Conservation (phyloP, 2,888 invertebrate species). For the Ochropleura leucogaster region DNA sequence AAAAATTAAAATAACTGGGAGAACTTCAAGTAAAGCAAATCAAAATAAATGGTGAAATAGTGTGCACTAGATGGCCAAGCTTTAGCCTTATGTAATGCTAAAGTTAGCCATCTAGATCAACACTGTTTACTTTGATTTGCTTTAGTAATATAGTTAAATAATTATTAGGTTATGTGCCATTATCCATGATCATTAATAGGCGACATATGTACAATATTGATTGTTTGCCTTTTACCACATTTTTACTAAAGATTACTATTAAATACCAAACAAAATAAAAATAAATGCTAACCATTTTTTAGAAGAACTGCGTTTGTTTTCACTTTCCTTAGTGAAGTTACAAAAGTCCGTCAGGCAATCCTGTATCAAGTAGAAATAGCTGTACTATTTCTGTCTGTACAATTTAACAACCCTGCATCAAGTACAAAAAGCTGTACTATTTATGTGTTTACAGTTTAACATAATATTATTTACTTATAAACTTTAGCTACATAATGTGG, state of each 20-base stretch:
- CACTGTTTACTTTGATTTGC: too few relatives aligned
- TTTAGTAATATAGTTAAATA: not conserved
- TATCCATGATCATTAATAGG: not conserved
- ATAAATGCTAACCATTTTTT: conserved; percentile 82
- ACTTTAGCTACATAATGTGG: conserved; percentile 1
- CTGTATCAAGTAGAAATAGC: conserved; percentile 76
- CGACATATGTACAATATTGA: not conserved
- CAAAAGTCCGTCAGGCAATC: conserved; percentile 76
- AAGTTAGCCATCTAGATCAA: too few relatives aligned
- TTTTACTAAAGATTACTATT: conserved; percentile 15
- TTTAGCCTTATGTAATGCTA: not conserved
- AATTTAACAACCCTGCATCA: conserved; percentile 74
- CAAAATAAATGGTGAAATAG: conserved; percentile 10
- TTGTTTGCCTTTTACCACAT: not conserved
- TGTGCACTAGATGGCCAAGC: conserved; percentile 3
- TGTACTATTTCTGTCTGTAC: conserved; percentile 9
- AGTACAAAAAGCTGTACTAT: conserved; percentile 61
- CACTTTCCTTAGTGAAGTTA: conserved; percentile 77
- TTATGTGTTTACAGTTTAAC: conserved; percentile 7
- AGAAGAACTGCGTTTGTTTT: conserved; percentile 71
- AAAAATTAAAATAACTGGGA: too few relatives aligned
- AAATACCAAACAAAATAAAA: conserved; percentile 51
- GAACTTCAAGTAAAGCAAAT: not conserved
- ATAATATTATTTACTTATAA: conserved; percentile 2
- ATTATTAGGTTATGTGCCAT: not conserved